phyloP scores from a whole-genome alignment of 2,888 invertebrate species.

The Cantharis lateralis region DNA sequence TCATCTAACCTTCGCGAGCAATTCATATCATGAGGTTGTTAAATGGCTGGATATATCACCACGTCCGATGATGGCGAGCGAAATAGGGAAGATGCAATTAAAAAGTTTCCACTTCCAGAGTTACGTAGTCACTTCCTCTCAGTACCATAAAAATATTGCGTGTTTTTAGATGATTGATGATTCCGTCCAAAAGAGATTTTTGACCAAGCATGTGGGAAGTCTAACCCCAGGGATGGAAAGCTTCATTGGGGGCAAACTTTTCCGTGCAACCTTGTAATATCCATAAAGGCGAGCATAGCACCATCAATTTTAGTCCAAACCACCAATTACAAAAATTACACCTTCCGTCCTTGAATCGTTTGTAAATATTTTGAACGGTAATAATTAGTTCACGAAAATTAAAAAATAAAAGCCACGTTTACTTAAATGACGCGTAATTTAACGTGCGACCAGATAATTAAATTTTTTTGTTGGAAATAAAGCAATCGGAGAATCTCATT shows the following conservation, averaged over 20 bases:
- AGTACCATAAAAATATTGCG: not conserved
- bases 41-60: not conserved
- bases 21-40: not conserved
- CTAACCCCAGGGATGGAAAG: no score
- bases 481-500: not conserved
- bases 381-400: not conserved
- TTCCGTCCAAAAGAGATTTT: not conserved
- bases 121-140: not conserved
- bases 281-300: not conserved
- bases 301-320: not conserved
- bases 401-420: not conserved
- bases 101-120: not conserved
- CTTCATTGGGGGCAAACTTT: not conserved
- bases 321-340: not conserved
- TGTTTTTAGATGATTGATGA: not conserved
- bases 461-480: not conserved
- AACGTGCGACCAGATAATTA: not conserved
- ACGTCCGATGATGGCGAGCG: not conserved
- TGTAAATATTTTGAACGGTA: not conserved
- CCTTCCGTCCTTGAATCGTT: not conserved
- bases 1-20: not conserved
- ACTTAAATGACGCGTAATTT: not conserved
- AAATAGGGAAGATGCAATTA: not conserved
- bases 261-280: not conserved
- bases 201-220: not conserved